Evolutionary conservation across 2,888 invertebrate genomes (phyloP), one percentile per base, ranked within the genome.

Genomic region (Oconnorella tubifera): DNA sequence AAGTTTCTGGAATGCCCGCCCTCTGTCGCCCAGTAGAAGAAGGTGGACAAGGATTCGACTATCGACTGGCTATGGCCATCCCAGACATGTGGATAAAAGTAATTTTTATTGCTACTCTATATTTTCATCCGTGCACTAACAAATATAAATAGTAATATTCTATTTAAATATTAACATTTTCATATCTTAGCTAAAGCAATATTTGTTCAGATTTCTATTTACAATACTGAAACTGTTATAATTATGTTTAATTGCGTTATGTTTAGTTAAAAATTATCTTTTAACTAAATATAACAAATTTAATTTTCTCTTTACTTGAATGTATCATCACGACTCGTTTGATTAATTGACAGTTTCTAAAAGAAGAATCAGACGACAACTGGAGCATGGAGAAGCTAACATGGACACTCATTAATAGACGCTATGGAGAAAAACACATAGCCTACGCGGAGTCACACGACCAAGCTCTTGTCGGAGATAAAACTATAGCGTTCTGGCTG

Each of bases 401-500:
- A 1, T 94, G 93, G 83, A 96, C 94, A 0, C 85, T 99, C 65
- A 90, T 90, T 31, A 99, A 99, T 83, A 86, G 98, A 1, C 86
- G 99, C 19, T 97, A 96, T 90, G 89, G 88, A 86, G 99, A 99
- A 83, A 90, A 90, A 65, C 91, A 93, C n/a, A 90, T 99, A 0
- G 93, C 98, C 0, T 99, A 99, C 78, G 91, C 92, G 1, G 99
- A 99, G 84, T 96, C 95, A 33, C 73, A 73, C 59, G 73, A 73
- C 68, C 73, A 73, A 86, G 89, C 89, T 53, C 70, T 82, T 19
- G 80, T 82, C 0, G 81, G 99, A 0, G 99, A 99, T 83, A 99
- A 99, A 83, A 97, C 98, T 0, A 88, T 99, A 51, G 98, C 99
- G 1, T 99, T 99, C 84, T 99, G 99, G 99, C 83, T 98, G 72